Conservation (phyloP, 1,140 invertebrate species). For the Orius laevigatus region DNA sequence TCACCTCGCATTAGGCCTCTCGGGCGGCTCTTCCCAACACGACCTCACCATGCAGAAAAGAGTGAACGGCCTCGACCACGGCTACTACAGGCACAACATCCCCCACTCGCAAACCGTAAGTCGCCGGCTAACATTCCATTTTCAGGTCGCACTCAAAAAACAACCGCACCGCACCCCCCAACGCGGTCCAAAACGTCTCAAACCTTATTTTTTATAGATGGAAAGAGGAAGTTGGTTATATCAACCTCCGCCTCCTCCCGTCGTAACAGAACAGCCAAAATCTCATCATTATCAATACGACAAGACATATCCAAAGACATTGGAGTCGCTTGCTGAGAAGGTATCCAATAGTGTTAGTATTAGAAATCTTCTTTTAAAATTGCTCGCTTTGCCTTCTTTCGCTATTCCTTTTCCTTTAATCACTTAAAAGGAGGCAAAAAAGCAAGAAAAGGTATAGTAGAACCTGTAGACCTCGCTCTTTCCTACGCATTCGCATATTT, state of each 20-base stretch:
- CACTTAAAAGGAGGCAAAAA: no score
- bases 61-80: conserved; percentile 36
- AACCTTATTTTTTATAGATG: no score
- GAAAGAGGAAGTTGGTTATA: conserved; percentile 30
- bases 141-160: no score
- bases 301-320: conserved; percentile 71
- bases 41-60: conserved; percentile 10
- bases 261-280: conserved; percentile 80
- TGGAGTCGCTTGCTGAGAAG: conserved; percentile 78
- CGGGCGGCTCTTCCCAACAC: conserved; percentile 33
- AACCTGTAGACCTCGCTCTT: no score
- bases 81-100: conserved; percentile 39
- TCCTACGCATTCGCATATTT: no score
- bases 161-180: no score
- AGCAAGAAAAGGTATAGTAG: no score
- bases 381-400: no score
- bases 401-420: no score
- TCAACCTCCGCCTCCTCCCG: conserved; percentile 52
- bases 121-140: no score
- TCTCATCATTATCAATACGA: conserved; percentile 63
- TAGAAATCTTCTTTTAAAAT: no score
- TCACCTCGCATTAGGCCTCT: conserved; percentile 45
- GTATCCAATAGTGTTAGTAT: conserved; percentile 25
- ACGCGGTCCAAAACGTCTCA: no score
- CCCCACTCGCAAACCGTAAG: conserved; percentile 3